Evolutionary conservation across 2,113 vertebrate species (phyloP).

Genomic region (Paramormyrops kingsleyae): DNA sequence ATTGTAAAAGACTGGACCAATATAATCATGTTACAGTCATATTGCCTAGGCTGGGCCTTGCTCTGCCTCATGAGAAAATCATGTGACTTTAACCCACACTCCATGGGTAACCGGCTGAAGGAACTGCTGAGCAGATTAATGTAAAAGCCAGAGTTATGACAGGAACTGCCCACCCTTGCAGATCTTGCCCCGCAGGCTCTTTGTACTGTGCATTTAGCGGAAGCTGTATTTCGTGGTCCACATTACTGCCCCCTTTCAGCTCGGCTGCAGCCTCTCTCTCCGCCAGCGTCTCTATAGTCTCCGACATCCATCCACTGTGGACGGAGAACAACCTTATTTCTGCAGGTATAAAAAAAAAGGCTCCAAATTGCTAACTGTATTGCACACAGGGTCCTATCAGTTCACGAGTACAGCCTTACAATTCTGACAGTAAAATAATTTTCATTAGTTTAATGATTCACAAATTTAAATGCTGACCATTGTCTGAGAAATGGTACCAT

Average conservation of each 20-base stretch:
- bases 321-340: not conserved
- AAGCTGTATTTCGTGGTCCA: slow-evolving; percentile 8
- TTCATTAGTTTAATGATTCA: not conserved
- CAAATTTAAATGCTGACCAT: not conserved
- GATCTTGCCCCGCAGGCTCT: slow-evolving; percentile 19
- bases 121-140: not conserved
- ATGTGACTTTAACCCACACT: not conserved
- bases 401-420: not conserved
- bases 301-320: slow-evolving; percentile 34
- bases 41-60: not conserved
- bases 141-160: not conserved
- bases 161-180: slow-evolving; percentile 29
- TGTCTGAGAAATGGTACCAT: not conserved
- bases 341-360: not conserved
- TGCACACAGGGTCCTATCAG: not conserved
- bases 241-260: not conserved
- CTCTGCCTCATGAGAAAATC: not conserved
- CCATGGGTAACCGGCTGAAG: not conserved
- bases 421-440: not conserved
- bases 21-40: not conserved
- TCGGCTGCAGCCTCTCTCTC: slow-evolving; percentile 15
- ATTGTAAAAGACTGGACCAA: not conserved
- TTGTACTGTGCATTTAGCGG: not conserved
- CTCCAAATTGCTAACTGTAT: not conserved
- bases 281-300: not conserved